Evolutionary conservation across 2,888 invertebrate species (phyloP), one percentile per base, ranked within the genome.

Genomic region (Rapana venosa): DNA sequence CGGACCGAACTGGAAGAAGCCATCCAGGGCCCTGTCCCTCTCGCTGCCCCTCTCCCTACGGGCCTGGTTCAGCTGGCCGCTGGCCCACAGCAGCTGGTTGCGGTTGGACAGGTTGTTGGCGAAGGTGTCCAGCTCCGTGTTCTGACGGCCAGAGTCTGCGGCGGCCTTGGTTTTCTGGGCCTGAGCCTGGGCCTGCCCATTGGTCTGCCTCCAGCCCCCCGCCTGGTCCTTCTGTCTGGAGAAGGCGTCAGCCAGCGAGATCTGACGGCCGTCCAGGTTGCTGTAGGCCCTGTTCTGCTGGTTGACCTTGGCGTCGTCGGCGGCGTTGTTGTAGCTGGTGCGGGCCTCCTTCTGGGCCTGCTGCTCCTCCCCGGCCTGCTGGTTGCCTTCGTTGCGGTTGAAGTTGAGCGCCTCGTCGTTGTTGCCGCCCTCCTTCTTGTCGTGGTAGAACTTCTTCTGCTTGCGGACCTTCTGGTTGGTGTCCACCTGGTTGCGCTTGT

Each of bases 371-470:
- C 91, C 91, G 61, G 87, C 89, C 74, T 91, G 91, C 83, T 91
- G 91, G 84, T 91, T 91, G 70, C 89, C 90, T 70, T 90, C 20
- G 79, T 91, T 91, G 70, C 91, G 87, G 91, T 91, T 90, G 90
- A 89, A 91, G 87, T 90, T 88, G 36, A 91, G 90, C 6, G 79
- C 85, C 89, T 91, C 91, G 70, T 91, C 81, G 89, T 91, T 91
- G 88, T 87, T 84, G 26, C 91, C 91, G 30, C 83, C 91, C 36
- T 90, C 88, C 56, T 89, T 90, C 88, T 91, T 91, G 89, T 91
- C 91, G 83, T 91, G 91, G 88, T 90, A 91, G 88, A 91, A 91
- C 79, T 90, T 88, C 87, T 91, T 91, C 74, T 88, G 91, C 86
- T 90, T 91, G 35, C 89, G 81, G 70, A 90, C 77, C 85, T 90